A percentile compares a stretch with the other conserved stretches of the same genome.
These are phyloP conservation scores for Ctenopoma kingsleyae DNA, from an alignment of 2,797 vertebrate genomes.

Conservation along the genomic window DNA sequence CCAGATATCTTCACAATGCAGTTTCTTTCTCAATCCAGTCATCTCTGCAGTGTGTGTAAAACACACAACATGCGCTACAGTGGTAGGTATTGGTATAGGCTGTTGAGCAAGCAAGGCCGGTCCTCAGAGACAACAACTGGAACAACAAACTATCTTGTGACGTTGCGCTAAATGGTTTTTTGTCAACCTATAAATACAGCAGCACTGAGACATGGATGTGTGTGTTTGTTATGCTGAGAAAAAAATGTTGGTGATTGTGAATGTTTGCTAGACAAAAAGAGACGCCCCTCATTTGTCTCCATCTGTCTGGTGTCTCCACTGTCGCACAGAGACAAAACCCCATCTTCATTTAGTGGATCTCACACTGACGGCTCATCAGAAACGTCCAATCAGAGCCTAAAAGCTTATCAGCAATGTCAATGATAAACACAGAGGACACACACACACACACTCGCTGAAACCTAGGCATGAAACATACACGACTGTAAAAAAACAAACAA, in stretches of 20 bases:
- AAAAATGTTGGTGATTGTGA: conserved; percentile 9
- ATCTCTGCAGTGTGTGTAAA: conserved; percentile 10
- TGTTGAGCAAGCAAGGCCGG: conserved; percentile 3
- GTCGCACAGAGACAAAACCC: conserved; percentile 48
- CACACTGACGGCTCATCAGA: conserved; percentile 60
- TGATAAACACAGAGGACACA: conserved; percentile 59
- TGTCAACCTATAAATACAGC: conserved; percentile 18
- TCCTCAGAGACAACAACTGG: conserved; percentile 23
- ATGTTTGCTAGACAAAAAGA: conserved; percentile 49
- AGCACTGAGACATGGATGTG: neutral
- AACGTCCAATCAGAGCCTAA: conserved; percentile 61
- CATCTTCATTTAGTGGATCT: conserved; percentile 62
- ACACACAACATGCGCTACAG: conserved; percentile 24
- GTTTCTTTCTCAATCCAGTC: conserved; percentile 33
- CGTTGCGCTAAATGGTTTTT: conserved; percentile 25
- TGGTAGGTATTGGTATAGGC: conserved; percentile 31
- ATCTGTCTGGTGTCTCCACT: conserved; percentile 61
- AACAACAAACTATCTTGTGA: conserved; percentile 18
- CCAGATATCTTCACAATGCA: conserved; percentile 49
- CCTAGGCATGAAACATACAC: conserved; percentile 19
- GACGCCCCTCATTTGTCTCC: conserved; percentile 72
- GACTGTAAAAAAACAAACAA: neutral
- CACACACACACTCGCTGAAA: conserved; percentile 15
- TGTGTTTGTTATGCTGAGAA: conserved; percentile 21
- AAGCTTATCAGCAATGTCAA: conserved; percentile 73